These are phyloP conservation scores for Pteruthius melanotis DNA, from an alignment of 2,113 vertebrate species.

Conservation along the genomic window DNA sequence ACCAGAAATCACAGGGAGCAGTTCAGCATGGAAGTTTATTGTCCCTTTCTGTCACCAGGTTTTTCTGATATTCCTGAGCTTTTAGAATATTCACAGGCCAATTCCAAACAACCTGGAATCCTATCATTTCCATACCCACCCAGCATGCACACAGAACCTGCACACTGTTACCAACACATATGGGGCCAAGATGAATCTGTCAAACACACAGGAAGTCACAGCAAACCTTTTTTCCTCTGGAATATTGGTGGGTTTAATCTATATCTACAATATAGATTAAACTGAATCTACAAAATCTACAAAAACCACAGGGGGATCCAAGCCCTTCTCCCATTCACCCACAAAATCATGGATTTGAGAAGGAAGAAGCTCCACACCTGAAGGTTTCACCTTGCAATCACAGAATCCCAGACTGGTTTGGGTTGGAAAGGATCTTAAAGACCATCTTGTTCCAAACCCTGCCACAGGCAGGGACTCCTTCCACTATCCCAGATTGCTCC, in stretches of 20 bases:
- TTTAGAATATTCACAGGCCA: not conserved
- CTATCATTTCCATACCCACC: rapidly evolving
- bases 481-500: not conserved
- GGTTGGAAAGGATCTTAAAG: not conserved
- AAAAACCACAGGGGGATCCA: not conserved
- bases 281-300: too few species aligned
- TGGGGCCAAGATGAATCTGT: not conserved
- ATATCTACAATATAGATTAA: not conserved
- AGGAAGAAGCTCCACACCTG: not conserved
- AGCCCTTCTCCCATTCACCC: not conserved
- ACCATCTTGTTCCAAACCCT: rapidly evolving
- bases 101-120: not conserved
- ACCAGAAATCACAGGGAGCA: not conserved
- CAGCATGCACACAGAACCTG: not conserved
- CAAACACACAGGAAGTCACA: not conserved
- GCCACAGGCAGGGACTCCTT: not conserved
- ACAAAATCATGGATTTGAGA: not conserved
- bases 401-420: not conserved
- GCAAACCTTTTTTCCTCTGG: not conserved
- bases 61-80: not conserved
- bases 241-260: not conserved
- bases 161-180: not conserved
- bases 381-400: not conserved
- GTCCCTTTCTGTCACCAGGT: not conserved
- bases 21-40: rapidly evolving